These are phyloP conservation scores for Lamprologus sp. DNA, from an alignment of 2,113 vertebrate genomes.

Conservation along the genomic window DNA sequence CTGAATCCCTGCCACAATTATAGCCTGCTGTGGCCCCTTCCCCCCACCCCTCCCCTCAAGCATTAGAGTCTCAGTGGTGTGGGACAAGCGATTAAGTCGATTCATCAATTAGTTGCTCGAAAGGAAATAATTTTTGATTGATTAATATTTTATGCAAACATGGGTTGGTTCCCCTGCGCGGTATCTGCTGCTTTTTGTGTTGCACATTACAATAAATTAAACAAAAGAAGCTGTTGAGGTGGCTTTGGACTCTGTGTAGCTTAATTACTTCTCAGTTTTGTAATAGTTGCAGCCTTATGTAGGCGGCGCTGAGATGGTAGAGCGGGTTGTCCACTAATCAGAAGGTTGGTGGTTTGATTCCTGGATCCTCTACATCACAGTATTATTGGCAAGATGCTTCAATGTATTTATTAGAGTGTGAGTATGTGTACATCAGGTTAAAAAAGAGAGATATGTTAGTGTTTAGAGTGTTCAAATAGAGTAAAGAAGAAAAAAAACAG, in stretches of 20 bases:
- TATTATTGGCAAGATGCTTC: background rate
- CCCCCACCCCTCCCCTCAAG: background rate
- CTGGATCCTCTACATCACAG: background rate
- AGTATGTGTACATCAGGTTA: background rate
- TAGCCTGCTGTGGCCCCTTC: background rate
- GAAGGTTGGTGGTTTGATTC: background rate
- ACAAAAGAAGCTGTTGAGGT: background rate
- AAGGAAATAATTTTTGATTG: background rate
- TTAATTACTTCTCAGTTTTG: background rate
- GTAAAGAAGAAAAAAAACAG: background rate
- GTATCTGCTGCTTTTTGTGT: background rate
- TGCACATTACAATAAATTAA: background rate
- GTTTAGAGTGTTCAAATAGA: background rate
- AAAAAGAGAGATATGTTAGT: background rate
- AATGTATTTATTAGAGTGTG: background rate
- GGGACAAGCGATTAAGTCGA: background rate
- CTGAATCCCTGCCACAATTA: background rate
- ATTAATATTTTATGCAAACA: background rate
- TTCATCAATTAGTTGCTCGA: background rate
- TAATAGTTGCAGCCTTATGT: background rate
- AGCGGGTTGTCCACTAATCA: background rate
- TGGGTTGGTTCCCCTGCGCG: background rate
- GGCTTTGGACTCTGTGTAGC: background rate
- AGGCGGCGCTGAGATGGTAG: background rate
- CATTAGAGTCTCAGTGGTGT: background rate